phyloP scores from a whole-genome alignment of 2,797 vertebrate species.

The Acanthopagrus latus region DNA sequence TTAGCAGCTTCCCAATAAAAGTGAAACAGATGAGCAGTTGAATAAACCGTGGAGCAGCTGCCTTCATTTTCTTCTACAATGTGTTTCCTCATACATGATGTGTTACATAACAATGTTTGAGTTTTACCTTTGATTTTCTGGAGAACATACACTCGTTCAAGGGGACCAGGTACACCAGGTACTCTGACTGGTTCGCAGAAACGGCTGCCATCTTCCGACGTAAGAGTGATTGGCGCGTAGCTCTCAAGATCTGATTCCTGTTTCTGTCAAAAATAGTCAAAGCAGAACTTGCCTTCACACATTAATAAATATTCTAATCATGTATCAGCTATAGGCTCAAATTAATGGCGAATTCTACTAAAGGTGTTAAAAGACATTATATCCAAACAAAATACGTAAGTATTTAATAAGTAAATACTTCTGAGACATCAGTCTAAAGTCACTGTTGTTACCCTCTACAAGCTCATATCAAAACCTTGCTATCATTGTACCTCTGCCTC shows the following conservation, averaged over 20 bases:
- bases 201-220: slow-evolving; percentile 39
- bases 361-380: neutral
- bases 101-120: neutral
- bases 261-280: slow-evolving; percentile 48
- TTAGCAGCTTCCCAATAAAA: neutral
- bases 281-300: neutral
- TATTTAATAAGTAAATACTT: too few species aligned
- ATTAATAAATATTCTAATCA: neutral
- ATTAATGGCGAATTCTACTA: neutral
- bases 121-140: slow-evolving; percentile 71
- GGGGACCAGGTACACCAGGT: slow-evolving; percentile 60
- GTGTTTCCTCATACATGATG: neutral
- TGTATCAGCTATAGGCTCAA: neutral
- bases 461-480: neutral
- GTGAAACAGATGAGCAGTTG: neutral
- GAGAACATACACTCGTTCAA: slow-evolving; percentile 63
- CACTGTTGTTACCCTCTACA: too few species aligned
- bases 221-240: slow-evolving; percentile 57
- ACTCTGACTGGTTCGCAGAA: slow-evolving; percentile 75
- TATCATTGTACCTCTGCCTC: slow-evolving; percentile 44
- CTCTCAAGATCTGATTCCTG: slow-evolving; percentile 41
- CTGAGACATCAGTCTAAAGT: too few species aligned
- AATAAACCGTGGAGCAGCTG: neutral
- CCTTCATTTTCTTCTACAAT: neutral
- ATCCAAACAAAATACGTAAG: neutral